Evolutionary conservation across 2,888 invertebrate species (phyloP), one percentile per base, ranked within the genome.

Genomic region (Bedellia somnulentella): DNA sequence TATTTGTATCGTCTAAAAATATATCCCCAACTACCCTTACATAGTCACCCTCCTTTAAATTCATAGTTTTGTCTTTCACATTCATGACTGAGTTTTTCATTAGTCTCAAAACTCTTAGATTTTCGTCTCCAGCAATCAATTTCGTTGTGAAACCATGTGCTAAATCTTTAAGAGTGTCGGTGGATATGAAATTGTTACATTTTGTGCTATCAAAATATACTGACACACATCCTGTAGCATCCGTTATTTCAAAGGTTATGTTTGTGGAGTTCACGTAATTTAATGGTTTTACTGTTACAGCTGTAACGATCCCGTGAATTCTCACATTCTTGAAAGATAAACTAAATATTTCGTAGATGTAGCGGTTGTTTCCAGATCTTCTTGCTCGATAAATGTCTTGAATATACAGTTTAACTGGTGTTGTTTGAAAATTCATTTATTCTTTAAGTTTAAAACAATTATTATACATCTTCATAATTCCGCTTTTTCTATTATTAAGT

Each of bases 311-410:
- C 1, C 73, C 73, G 15, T 73, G 67, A 31, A 75, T 47, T 58
- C 60, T 66, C 6, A 71, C 40, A 35, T 73, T 73, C 45, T 75
- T 75, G 40, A 73, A 71, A 30, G 47, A 54, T 8, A 57, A 25
- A 1, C 56, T 57, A 29, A 70, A 70, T 10, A 71, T 38, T 42
- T 68, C 60, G 38, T 68, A 70, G 17, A 61, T 45, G 35, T 71
- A 75, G 43, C 59, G 66, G 41, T 60, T 60, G 37, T 55, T 47
- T 8, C 35, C 32, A n/a, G 46, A 51, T 31, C 45, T 45, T 38
- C 48, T 52, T 9, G 71, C 71, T 38, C 73, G 67, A 42, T 52
- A 71, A 31, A 71, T 51, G 34, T 75, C 75, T 51, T 73, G 75
- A 23, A 73, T 57, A 42, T 62, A 70, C 3, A 73, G 30, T 42